Base-by-base conservation (phyloP, 2,113 vertebrate species). In the Coptodon bakossiorum region DNA sequence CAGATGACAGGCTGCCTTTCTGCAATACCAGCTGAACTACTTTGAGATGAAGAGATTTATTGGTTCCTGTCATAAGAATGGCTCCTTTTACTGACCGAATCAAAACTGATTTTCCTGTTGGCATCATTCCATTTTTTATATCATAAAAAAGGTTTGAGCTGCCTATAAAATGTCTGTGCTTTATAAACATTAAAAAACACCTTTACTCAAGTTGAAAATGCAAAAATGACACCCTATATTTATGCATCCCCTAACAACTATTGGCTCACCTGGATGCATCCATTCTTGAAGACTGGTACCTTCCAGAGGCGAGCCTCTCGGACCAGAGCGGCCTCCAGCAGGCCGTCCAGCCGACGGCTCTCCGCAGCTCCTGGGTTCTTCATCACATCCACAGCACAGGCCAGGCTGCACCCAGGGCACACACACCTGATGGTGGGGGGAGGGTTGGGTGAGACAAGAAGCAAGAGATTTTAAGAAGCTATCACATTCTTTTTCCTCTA, bases 251-350 rank as follows among this genome's bases (percentile, higher is more conserved):
- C 16, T 34, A 6, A 50, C 27, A 34, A n/a, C 0, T 31, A 48
- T 9, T 0, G 5, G 19, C 93, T 86, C 76, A 97, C 96, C 96
- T 96, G 96, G 88, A 97, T 68, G 31, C 81, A 86, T 40, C 92
- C 94, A 5, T 93, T 92, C 82, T 96, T 95, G 88, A 97, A 96
- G 85, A 96, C 81, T 0, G 96, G 96, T 3, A 88, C 95, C 91
- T 97, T 97, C 96, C 97, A 97, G 31, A 97, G 92, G 6, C 93
- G 94, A 57, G 82, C 79, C 89, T 97, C 96, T 80, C 95, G 63
- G 40, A 88, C 79, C 86, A 97, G 95, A 19, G 96, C 95, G 1
- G 94, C 94, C 66, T 97, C 94, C 90, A 97, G 90, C n/a, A 95
- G 80, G 16, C 76, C 80, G 9, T 80, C 86, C 89, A 97, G 88